Evolutionary conservation across 1,140 invertebrate genomes (phyloP), one percentile per base, ranked within the genome.

Genomic region (Oncopodura yosiiana): DNA sequence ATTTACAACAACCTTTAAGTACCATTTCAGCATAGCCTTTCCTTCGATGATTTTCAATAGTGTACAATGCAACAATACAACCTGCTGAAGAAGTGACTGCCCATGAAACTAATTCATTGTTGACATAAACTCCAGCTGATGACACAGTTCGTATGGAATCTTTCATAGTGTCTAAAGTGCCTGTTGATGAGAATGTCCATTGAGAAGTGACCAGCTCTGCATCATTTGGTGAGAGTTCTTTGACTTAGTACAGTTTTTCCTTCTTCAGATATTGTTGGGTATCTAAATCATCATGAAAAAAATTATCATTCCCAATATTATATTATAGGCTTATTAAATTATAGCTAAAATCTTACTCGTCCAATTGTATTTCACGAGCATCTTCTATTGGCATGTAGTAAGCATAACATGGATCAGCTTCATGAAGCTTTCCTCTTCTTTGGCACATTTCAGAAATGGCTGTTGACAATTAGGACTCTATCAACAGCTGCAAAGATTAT

Each of bases 121-220:
- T 48, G 3, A 48, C 45, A 34, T 30, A 48, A n/a, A 48, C 45
- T 19, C 45, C 45, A 6, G 30, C 9, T 1, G 45, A 48, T 1
- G 8, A 29, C 1, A 48, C 18, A 9, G 11, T 36, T 2, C 14
- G n/a, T 18, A 48, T 48, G 6, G 32, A 16, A 36, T 48, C 45
- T 2, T 11, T 0, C 8, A 48, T 48, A 19, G 24, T 21, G 1
- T 37, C 9, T 6, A 48, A 16, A 23, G 45, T 48, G 3, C 21
- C 32, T 24, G 27, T 18, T 3, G 2, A 8, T 11, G 45, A 23
- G 23, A 34, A 48, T 36, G 32, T 16, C 45, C 45, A 48, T 1
- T 21, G 45, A 2, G 8, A n/a, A 9, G 32, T 48, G 9, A 36
- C 45, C 14, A 21, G 19, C 11, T 23, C 18, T 0, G 45, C 45